These are phyloP conservation scores for Wasmannia auropunctata DNA, from an alignment of 1,140 invertebrate genomes.

Conservation along the genomic window DNA sequence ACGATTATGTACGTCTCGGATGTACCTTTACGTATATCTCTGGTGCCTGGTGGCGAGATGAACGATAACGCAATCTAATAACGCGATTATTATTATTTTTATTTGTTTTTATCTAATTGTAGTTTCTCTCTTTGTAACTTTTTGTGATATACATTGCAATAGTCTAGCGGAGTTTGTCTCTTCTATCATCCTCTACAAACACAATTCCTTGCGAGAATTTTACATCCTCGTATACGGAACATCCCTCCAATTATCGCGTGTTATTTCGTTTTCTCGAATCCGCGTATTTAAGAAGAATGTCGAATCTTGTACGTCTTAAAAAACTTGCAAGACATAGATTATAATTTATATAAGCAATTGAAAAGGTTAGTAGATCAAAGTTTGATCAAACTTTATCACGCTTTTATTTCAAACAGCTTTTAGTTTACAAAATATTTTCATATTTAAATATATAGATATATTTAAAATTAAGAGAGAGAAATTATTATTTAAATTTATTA, in stretches of 20 bases:
- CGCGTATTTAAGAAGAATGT: background rate
- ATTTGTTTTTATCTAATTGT: conserved; percentile 85
- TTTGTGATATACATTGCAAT: conserved; percentile 86
- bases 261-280: background rate
- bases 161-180: conserved; percentile 83
- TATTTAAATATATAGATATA: background rate
- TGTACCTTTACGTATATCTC: conserved; percentile 76
- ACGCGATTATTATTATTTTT: conserved; percentile 79
- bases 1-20: conserved; percentile 68
- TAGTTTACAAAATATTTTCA: background rate
- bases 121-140: conserved; percentile 84
- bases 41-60: conserved; percentile 81
- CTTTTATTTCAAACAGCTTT: background rate
- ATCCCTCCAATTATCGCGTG: background rate
- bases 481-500: background rate
- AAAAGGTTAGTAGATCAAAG: background rate
- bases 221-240: background rate
- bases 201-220: conserved; percentile 28
- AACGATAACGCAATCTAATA: conserved; percentile 73
- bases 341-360: background rate
- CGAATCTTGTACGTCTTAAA: background rate
- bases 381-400: background rate
- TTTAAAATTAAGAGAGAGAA: background rate
- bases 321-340: background rate
- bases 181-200: conserved; percentile 75